Evolutionary conservation across 2,888 invertebrate species (phyloP).

Genomic region (Sphecodes monilicornis): DNA sequence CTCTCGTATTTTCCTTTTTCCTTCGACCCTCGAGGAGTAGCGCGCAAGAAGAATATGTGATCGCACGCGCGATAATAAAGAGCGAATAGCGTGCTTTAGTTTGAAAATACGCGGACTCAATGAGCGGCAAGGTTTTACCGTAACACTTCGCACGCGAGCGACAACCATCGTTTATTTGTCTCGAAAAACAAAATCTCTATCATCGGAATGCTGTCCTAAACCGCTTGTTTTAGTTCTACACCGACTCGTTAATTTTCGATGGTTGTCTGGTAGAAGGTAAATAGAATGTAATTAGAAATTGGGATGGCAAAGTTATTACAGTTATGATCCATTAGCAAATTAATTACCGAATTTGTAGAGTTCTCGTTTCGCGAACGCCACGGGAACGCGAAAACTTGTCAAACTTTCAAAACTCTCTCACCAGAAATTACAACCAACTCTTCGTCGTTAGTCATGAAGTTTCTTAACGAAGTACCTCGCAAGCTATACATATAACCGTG

Average conservation of each 20-base stretch:
- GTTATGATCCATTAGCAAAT: slow-evolving; percentile 49
- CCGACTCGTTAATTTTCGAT: neutral
- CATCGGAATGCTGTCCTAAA: neutral
- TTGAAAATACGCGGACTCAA: neutral
- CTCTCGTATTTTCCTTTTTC: neutral
- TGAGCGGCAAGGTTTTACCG: neutral
- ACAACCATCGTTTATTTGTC: neutral
- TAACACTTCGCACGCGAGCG: neutral
- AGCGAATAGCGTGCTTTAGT: neutral
- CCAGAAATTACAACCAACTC: slow-evolving; percentile 65
- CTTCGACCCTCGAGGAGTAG: neutral
- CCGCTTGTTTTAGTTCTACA: neutral
- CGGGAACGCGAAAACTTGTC: slow-evolving; percentile 62
- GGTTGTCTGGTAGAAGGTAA: neutral
- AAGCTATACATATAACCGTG: slow-evolving; percentile 13
- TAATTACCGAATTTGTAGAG: slow-evolving; percentile 52
- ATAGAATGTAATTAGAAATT: slow-evolving; percentile 19
- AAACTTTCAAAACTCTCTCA: slow-evolving; percentile 66
- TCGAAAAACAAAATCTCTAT: neutral
- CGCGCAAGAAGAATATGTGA: neutral
- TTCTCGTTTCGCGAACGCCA: slow-evolving; percentile 39
- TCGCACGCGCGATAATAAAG: neutral
- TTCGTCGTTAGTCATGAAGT: slow-evolving; percentile 63
- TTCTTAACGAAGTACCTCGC: slow-evolving; percentile 47
- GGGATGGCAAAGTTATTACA: neutral